These are phyloP conservation scores for Dendrocincla fuliginosa DNA, from an alignment of 2,797 vertebrate species.

Conservation along the genomic window DNA sequence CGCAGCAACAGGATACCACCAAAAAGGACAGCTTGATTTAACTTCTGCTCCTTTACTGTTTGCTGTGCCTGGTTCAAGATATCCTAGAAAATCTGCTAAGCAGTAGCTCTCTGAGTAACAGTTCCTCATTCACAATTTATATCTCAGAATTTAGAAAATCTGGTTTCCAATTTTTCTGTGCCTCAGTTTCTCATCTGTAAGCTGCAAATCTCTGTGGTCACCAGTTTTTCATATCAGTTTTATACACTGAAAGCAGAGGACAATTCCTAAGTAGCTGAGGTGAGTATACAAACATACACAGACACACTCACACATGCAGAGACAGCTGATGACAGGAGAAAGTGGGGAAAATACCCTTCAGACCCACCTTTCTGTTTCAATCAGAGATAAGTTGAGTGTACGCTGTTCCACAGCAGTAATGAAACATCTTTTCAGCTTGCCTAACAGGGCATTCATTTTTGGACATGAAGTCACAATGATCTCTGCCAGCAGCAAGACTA, in stretches of 20 bases:
- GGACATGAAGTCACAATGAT: neutral
- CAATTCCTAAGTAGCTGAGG: neutral
- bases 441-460: neutral
- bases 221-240: neutral
- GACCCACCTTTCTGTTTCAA: neutral
- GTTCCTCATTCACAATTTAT: neutral
- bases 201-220: neutral
- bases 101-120: neutral
- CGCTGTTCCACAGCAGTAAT: neutral
- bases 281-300: neutral
- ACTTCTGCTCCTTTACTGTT: neutral
- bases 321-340: neutral
- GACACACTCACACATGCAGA: neutral
- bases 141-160: neutral
- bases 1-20: neutral
- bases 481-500: constrained; percentile 11
- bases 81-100: neutral
- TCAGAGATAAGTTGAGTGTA: neutral
- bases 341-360: neutral
- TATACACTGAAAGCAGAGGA: neutral
- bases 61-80: neutral
- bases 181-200: neutral
- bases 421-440: neutral
- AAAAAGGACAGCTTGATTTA: neutral
- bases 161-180: neutral